Evolutionary conservation across 1,140 invertebrate genomes (phyloP), one percentile per base, ranked within the genome.

Genomic region (Pseudomyrmex flavicornis): DNA sequence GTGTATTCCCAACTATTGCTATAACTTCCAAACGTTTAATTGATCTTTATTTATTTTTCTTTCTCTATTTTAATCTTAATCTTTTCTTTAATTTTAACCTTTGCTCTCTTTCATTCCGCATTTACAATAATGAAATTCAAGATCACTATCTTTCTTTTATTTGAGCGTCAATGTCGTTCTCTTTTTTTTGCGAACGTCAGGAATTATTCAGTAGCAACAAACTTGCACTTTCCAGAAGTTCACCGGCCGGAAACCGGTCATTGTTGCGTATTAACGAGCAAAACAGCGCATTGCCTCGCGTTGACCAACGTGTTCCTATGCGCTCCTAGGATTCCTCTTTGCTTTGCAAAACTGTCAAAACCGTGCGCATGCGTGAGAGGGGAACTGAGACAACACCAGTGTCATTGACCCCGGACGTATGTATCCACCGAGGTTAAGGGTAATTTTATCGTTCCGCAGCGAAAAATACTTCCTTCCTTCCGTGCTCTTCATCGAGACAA

Each of bases 401-500:
- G 87, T 88, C 87, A 85, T 88, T 88, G 87, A 88, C 87, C 87
- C 86, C 87, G 72, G 83, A 58, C 72, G 83, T 82, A 83, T 83
- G 87, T 88, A 88, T 83, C 69, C 74, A 85, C 68, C 83, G 79
- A 88, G 87, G 87, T 88, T 85, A 88, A 88, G 87, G 87, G 88
- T 88, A 88, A 88, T 88, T 88, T 88, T 88, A 88, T 88, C 86
- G 74, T 66, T 76, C 46, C 54, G 82, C 56, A 54, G 68, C 46
- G 87, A 84, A 88, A 88, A 88, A 88, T 69, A 68, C 77, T 83
- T 88, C 83, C 87, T 85, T 85, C 73, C 85, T 77, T 66, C 12
- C 73, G 58, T 46, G 54, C 65, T 4, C 12, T 7, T 46, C 50
- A 26, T 68, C 8, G 68, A 80, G 54, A 72, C 76, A 72, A 80